Conservation (phyloP, 2,888 invertebrate genomes). For the Anticlea derivata region DNA sequence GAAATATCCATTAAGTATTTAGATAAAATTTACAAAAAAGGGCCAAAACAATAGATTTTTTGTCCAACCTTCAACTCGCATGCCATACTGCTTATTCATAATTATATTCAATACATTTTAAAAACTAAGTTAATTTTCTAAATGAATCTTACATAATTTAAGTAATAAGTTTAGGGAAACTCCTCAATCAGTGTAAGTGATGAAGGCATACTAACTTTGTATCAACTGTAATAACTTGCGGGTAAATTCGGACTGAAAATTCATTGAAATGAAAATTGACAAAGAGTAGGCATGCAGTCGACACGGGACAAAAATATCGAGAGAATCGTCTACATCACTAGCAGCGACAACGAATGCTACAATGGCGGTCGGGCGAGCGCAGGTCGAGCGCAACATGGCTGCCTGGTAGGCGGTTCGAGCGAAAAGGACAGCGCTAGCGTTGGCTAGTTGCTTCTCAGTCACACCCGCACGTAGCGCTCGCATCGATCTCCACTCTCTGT, state of each 20-base stretch:
- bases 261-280: conserved; percentile 9
- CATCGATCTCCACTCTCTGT: conserved; percentile 82
- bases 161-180: no score
- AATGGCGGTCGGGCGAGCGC: conserved; percentile 84
- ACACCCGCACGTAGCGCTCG: conserved; percentile 75
- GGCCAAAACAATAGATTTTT: no score
- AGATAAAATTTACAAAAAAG: no score
- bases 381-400: conserved; percentile 84
- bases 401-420: conserved; percentile 82
- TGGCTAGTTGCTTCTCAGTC: conserved; percentile 62
- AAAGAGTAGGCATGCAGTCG: conserved; percentile 24
- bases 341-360: conserved; percentile 77
- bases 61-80: no score
- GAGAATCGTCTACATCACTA: conserved; percentile 73
- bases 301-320: conserved; percentile 62
- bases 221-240: not conserved
- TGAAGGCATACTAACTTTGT: no score
- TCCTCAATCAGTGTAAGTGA: no score
- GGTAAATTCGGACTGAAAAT: not conserved
- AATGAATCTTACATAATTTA: no score
- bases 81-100: no score
- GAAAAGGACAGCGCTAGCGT: conserved; percentile 67
- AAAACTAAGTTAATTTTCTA: no score
- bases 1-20: conserved; percentile 11
- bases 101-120: no score